A percentile compares a stretch with the other conserved stretches of the same genome.
Conservation (phyloP, 2,113 vertebrate genomes). For the Myodes glareolus region DNA sequence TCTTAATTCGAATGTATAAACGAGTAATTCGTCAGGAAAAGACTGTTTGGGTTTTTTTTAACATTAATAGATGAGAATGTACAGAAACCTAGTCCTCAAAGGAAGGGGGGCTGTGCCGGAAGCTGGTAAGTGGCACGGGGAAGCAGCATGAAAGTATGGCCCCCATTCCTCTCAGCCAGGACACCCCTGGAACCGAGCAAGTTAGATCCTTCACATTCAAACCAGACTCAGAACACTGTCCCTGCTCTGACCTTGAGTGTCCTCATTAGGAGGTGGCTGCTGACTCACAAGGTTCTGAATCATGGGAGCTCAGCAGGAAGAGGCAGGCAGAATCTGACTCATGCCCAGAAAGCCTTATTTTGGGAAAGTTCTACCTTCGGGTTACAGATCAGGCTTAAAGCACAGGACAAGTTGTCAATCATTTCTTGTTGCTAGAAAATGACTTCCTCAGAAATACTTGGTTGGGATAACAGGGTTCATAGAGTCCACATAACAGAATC, state of each 20-base stretch:
- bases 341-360: not conserved
- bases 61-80: slow-evolving; percentile 75
- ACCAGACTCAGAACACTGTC: not conserved
- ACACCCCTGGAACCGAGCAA: not conserved
- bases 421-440: slow-evolving; percentile 56
- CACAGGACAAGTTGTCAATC: not conserved
- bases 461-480: not conserved
- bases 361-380: not conserved
- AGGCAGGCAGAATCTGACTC: not conserved
- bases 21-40: slow-evolving; percentile 75
- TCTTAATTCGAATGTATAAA: slow-evolving; percentile 74
- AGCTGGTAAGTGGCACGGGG: not conserved
- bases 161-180: not conserved
- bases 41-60: slow-evolving; percentile 51
- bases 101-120: not conserved
- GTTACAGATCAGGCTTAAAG: not conserved
- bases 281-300: not conserved
- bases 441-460: not conserved
- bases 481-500: slow-evolving; percentile 43
- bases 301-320: not conserved
- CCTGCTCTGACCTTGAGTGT: not conserved
- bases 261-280: not conserved
- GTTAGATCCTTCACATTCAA: slow-evolving; percentile 4
- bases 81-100: slow-evolving; percentile 8
- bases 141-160: not conserved